phyloP scores from a whole-genome alignment of 2,888 invertebrate genomes.

The Emmelina monodactyla region DNA sequence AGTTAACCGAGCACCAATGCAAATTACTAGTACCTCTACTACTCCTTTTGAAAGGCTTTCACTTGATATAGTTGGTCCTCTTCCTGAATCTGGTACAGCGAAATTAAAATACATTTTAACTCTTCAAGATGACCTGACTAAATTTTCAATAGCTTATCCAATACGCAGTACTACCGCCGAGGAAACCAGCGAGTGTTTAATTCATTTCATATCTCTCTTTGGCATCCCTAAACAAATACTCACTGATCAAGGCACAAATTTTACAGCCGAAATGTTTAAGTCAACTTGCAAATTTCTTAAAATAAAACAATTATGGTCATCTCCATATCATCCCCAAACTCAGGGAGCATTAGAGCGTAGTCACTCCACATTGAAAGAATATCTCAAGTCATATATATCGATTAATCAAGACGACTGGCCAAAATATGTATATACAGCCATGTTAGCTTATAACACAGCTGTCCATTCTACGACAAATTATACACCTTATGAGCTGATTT shows the following conservation, averaged over 20 bases:
- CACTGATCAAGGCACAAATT: constrained; percentile 28
- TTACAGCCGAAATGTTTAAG: constrained; percentile 16
- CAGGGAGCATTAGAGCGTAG: constrained; percentile 16
- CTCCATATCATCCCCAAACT: constrained; percentile 20
- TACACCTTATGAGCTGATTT: constrained; percentile 24
- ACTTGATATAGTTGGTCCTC: constrained; percentile 9
- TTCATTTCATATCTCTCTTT: constrained; percentile 25
- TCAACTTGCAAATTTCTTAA: constrained; percentile 12
- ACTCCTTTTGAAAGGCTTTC: constrained; percentile 10
- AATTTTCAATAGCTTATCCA: constrained; percentile 18
- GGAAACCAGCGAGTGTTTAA: constrained; percentile 17
- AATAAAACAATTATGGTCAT: constrained; percentile 17
- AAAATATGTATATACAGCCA: constrained; percentile 19
- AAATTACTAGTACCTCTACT: constrained; percentile 10
- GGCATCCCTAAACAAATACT: constrained; percentile 26
- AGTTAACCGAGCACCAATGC: constrained; percentile 7
- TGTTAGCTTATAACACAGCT: constrained; percentile 23
- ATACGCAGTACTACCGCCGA: constrained; percentile 12
- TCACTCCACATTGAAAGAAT: constrained; percentile 18
- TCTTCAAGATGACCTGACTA: constrained; percentile 18
- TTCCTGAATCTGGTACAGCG: constrained; percentile 6
- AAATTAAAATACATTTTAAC: constrained; percentile 11
- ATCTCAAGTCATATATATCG: constrained; percentile 13
- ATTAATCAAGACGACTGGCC: constrained; percentile 24
- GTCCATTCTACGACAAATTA: constrained; percentile 22